Evolutionary conservation across 1,140 invertebrate species (phyloP).

Genomic region (Papilio helenus): DNA sequence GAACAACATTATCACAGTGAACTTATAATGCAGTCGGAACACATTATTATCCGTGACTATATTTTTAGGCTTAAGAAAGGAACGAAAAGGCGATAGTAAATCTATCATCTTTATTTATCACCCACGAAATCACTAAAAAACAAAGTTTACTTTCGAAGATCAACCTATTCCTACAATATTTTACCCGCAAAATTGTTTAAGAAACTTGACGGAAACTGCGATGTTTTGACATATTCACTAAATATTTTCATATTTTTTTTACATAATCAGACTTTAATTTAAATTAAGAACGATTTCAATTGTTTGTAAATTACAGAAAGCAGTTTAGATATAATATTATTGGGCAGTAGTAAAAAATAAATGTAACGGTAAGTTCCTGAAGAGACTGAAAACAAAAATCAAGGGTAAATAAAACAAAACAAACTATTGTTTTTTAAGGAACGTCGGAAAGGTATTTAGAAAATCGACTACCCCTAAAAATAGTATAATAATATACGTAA

Average conservation of each 20-base stretch:
- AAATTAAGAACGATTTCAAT: conserved; percentile 1
- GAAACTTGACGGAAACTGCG: conserved; percentile 4
- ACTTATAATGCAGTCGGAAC: conserved; percentile 87
- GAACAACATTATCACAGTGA: conserved; percentile 86
- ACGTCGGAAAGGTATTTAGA: not conserved
- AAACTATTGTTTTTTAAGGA: not conserved
- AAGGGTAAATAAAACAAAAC: not conserved
- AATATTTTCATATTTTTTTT: conserved; percentile 9
- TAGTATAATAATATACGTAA: too few species aligned
- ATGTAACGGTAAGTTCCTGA: not conserved
- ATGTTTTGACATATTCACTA: conserved; percentile 12
- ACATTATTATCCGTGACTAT: conserved; percentile 87
- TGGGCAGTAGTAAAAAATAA: not conserved
- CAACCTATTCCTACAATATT: not conserved
- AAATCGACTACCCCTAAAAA: not conserved
- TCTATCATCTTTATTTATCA: conserved; percentile 68
- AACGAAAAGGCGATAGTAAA: conserved; percentile 71
- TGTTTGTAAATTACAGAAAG: not conserved
- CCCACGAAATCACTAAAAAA: conserved; percentile 2
- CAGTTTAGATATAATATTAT: not conserved
- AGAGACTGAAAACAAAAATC: not conserved
- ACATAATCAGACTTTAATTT: not conserved
- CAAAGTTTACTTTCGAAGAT: not conserved
- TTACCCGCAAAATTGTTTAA: conserved; percentile 22
- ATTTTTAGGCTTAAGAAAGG: conserved; percentile 84